A percentile compares a stretch with the other conserved stretches of the same genome.
Conservation (phyloP, 2,888 invertebrate genomes). For the Glyphotaelius pellucidus region DNA sequence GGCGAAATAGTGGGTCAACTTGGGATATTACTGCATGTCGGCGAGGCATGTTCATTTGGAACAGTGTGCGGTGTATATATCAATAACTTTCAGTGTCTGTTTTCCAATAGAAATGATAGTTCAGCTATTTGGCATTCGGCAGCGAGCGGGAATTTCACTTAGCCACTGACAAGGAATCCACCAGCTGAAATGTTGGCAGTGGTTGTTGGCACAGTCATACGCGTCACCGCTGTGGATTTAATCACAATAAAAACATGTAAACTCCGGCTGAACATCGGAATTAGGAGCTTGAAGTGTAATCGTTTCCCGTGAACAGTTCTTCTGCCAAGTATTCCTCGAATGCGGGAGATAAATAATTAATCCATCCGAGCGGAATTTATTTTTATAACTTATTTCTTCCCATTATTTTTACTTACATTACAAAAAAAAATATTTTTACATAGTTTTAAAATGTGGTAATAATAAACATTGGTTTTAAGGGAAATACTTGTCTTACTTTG, state of each 20-base stretch:
- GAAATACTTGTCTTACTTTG: too few species aligned
- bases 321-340: slow-evolving; percentile 40
- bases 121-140: slow-evolving; percentile 36
- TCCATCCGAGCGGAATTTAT: background rate
- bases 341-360: background rate
- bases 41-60: background rate
- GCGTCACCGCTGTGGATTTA: slow-evolving; percentile 11
- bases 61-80: slow-evolving; percentile 25
- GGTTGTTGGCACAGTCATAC: background rate
- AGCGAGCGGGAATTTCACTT: slow-evolving; percentile 32
- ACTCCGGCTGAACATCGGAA: background rate
- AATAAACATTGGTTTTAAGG: too few species aligned
- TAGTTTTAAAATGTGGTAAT: too few species aligned
- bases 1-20: background rate
- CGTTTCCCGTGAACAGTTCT: slow-evolving; percentile 28
- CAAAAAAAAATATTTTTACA: too few species aligned
- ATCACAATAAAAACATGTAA: slow-evolving; percentile 35
- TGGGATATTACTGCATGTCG: background rate
- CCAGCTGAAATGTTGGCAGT: slow-evolving; percentile 47
- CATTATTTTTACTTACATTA: too few species aligned
- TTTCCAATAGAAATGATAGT: slow-evolving; percentile 41
- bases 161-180: slow-evolving; percentile 33
- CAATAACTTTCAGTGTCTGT: slow-evolving; percentile 25
- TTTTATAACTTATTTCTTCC: too few species aligned
- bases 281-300: slow-evolving; percentile 31